Evolutionary conservation across 2,888 invertebrate genomes (phyloP).

Genomic region (Sinopyrophorus schimmeli): DNA sequence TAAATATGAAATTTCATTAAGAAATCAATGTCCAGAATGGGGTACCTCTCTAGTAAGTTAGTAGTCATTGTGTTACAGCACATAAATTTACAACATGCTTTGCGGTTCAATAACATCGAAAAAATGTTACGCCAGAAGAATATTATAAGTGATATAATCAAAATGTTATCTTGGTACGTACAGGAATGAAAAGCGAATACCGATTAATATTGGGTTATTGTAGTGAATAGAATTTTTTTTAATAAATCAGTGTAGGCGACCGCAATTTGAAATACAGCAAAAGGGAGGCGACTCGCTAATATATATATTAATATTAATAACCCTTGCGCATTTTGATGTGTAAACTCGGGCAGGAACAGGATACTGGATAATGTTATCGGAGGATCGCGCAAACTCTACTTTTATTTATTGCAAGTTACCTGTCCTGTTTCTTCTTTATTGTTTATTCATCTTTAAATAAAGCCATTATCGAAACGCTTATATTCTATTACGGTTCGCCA

Average conservation of each 20-base stretch:
- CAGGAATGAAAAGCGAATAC: slow-evolving; percentile 20
- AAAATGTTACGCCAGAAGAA: too few relatives aligned
- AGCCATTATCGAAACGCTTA: slow-evolving; percentile 6
- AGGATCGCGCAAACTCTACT: slow-evolving; percentile 15
- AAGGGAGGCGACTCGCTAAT: slow-evolving; percentile 23
- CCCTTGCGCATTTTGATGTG: slow-evolving; percentile 19
- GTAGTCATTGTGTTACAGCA: too few relatives aligned
- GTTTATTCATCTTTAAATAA: slow-evolving; percentile 11
- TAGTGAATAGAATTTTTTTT: slow-evolving; percentile 22
- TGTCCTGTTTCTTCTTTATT: slow-evolving; percentile 11
- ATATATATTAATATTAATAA: slow-evolving; percentile 29
- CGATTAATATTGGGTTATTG: slow-evolving; percentile 15
- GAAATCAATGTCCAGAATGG: too few relatives aligned
- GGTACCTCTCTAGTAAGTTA: too few relatives aligned
- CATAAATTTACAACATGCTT: too few relatives aligned
- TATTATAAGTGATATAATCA: too few relatives aligned
- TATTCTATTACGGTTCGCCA: too few relatives aligned
- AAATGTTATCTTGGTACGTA: too few relatives aligned
- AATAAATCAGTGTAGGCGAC: slow-evolving; percentile 24
- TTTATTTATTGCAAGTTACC: slow-evolving; percentile 16
- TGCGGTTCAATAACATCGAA: too few relatives aligned
- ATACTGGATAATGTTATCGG: slow-evolving; percentile 20
- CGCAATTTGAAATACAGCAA: slow-evolving; percentile 22
- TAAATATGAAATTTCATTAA: too few relatives aligned
- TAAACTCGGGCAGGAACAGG: slow-evolving; percentile 19